phyloP scores from a whole-genome alignment of 2,113 vertebrate genomes.

The Dunckerocampus dactyliophorus region DNA sequence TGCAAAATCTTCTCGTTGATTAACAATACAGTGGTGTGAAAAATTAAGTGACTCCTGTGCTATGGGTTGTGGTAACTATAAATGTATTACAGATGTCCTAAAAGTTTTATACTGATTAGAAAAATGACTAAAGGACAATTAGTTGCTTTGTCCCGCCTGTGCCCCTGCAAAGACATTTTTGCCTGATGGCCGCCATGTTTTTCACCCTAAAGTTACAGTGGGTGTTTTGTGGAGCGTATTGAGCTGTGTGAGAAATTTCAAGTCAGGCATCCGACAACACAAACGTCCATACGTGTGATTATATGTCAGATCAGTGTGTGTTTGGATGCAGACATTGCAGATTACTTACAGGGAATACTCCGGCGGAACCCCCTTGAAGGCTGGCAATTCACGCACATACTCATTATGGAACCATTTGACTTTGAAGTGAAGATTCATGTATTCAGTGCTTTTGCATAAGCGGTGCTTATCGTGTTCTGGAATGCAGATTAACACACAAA shows the following conservation, averaged over 20 bases:
- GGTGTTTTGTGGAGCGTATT: too few relatives aligned
- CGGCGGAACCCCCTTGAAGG: constrained; percentile 86
- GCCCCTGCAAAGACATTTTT: too few relatives aligned
- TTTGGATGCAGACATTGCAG: background rate
- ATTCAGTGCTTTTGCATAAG: constrained; percentile 98
- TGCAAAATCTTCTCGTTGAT: background rate
- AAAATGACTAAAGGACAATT: too few relatives aligned
- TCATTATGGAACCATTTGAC: constrained; percentile 99
- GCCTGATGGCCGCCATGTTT: background rate
- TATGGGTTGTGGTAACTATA: too few relatives aligned
- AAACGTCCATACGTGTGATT: background rate
- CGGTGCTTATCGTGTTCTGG: constrained; percentile 94
- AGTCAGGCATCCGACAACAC: too few relatives aligned
- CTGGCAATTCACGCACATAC: constrained; percentile 88
- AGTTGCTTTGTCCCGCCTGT: too few relatives aligned
- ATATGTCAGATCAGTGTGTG: background rate
- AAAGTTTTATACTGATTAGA: too few relatives aligned
- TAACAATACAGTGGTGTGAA: background rate
- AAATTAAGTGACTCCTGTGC: too few relatives aligned
- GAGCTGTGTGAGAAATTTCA: too few relatives aligned
- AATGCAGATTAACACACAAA: constrained; percentile 67
- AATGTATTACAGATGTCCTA: too few relatives aligned
- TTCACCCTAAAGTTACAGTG: background rate
- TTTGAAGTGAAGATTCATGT: constrained; percentile 99
- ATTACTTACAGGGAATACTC: constrained; percentile 94